Evolutionary conservation across 1,140 invertebrate genomes (phyloP).

Genomic region (Cyrtorhinus lividipennis): DNA sequence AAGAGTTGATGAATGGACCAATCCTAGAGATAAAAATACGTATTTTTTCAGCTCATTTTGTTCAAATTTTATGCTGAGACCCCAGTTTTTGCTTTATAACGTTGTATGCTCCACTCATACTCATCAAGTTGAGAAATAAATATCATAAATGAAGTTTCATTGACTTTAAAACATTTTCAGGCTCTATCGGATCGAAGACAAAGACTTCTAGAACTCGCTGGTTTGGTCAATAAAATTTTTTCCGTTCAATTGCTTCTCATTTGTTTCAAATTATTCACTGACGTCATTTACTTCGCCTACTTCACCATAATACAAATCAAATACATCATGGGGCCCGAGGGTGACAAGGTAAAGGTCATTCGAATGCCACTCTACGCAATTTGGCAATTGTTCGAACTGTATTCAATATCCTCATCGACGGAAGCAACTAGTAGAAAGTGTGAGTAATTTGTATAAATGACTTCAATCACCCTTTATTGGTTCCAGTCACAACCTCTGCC

Average conservation of each 20-base stretch:
- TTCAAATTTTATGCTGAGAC: too few relatives aligned
- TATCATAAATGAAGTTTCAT: too few relatives aligned
- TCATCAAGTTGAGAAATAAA: too few relatives aligned
- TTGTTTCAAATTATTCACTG: constrained; percentile 3
- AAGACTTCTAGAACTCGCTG: not conserved
- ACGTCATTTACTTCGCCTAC: not conserved
- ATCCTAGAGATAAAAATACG: too few relatives aligned
- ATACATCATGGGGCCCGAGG: not conserved
- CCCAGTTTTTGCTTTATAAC: too few relatives aligned
- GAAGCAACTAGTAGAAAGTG: not conserved
- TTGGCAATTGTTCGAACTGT: not conserved
- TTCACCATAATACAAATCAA: not conserved
- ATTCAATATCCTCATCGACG: not conserved
- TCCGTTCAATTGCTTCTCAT: not conserved
- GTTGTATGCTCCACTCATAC: too few relatives aligned
- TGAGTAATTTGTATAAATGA: not conserved
- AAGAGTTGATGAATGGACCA: too few relatives aligned
- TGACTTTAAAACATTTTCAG: not conserved
- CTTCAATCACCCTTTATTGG: not conserved
- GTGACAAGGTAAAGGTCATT: not conserved
- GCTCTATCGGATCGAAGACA: not conserved
- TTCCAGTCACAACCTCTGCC: not conserved
- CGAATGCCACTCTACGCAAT: not conserved
- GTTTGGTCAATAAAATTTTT: not conserved
- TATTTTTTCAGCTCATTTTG: too few relatives aligned